Evolutionary conservation across 2,797 vertebrate genomes (phyloP).

Genomic region (Valencia hispanica): DNA sequence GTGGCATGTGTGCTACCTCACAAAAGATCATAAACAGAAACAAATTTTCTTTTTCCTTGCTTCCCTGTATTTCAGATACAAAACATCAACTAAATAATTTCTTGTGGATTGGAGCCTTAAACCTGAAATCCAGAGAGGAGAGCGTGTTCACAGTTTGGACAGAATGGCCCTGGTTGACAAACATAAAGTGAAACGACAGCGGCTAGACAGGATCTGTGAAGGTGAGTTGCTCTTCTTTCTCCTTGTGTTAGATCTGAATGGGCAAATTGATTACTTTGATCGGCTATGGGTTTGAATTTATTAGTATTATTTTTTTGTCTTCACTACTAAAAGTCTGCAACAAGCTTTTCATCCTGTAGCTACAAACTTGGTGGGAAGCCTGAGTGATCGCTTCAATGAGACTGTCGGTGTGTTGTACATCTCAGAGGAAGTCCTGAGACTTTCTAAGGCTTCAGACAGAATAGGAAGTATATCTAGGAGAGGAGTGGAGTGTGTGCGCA

Average conservation of each 20-base stretch:
- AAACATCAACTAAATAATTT: conserved; percentile 52
- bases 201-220: conserved; percentile 85
- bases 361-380: conserved; percentile 51
- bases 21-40: neutral
- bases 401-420: conserved; percentile 53
- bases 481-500: neutral
- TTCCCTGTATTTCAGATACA: conserved; percentile 62
- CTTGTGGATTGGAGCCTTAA: conserved; percentile 51
- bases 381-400: conserved; percentile 57
- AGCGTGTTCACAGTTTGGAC: conserved; percentile 30
- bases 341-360: conserved; percentile 41
- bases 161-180: conserved; percentile 85
- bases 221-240: conserved; percentile 72
- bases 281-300: neutral
- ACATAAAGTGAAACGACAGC: conserved; percentile 86
- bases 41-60: conserved; percentile 6
- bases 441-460: conserved; percentile 52
- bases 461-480: conserved; percentile 52
- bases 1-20: neutral
- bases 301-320: neutral
- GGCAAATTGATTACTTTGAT: conserved; percentile 3
- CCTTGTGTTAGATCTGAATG: neutral
- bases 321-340: conserved; percentile 40
- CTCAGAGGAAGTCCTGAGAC: conserved; percentile 64
- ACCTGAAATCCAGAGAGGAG: conserved; percentile 45